Evolutionary conservation across 2,888 invertebrate genomes (phyloP).

Genomic region (Parnassius orleans): DNA sequence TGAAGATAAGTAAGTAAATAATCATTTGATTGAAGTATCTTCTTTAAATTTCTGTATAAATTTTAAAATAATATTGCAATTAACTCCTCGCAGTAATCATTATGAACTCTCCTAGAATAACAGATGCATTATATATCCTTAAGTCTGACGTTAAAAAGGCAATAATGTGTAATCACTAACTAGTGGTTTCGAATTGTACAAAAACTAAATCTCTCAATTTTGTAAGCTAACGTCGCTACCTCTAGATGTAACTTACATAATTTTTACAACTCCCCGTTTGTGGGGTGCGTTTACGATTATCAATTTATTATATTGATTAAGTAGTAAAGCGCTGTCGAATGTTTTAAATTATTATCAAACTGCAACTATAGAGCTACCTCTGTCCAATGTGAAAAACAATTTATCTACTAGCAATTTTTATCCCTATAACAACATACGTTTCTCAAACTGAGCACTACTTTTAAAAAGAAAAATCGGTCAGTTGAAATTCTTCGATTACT

Average conservation of each 20-base stretch:
- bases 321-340: constrained; percentile 10
- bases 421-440: constrained; percentile 18
- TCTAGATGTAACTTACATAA: constrained; percentile 62
- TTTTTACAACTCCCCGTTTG: constrained; percentile 56
- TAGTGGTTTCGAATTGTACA: constrained; percentile 72
- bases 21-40: constrained; percentile 40
- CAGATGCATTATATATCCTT: constrained; percentile 33
- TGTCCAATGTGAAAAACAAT: neutral
- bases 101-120: constrained; percentile 33
- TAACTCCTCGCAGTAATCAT: constrained; percentile 17
- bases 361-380: neutral
- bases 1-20: too few species aligned
- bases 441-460: constrained; percentile 35
- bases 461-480: constrained; percentile 35
- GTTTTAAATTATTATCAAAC: neutral
- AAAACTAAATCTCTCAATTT: constrained; percentile 70
- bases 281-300: constrained; percentile 16
- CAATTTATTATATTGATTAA: constrained; percentile 10
- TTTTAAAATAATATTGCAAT: constrained; percentile 33
- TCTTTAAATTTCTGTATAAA: constrained; percentile 38
- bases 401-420: neutral
- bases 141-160: constrained; percentile 42
- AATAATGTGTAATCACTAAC: constrained; percentile 55
- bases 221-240: constrained; percentile 62
- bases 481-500: constrained; percentile 31